Percentiles rank a stretch among this genome's conserved stretches.
Conservation (phyloP, 2,113 vertebrate genomes). For the Heterotilapia buettikoferi region DNA sequence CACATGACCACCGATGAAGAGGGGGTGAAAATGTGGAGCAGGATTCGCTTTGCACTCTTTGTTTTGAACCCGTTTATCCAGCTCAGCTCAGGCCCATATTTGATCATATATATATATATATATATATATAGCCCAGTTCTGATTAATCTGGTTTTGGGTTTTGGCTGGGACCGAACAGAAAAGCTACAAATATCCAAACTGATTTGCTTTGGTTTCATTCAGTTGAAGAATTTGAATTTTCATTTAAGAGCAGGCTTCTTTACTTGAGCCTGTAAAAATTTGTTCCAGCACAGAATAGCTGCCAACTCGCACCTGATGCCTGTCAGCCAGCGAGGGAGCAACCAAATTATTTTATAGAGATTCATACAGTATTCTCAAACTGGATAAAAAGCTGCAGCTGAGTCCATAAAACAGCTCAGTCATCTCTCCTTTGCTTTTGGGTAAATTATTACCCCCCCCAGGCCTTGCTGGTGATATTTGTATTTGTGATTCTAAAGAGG, state of each 20-base stretch:
- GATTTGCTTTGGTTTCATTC: neutral
- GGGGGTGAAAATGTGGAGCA: neutral
- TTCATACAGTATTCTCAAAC: neutral
- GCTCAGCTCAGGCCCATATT: neutral
- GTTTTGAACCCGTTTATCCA: neutral
- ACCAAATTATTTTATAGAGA: neutral
- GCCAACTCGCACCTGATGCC: slow-evolving; percentile 5
- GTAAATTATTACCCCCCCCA: neutral
- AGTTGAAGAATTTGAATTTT: neutral
- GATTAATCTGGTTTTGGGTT: neutral
- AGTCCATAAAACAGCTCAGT: neutral
- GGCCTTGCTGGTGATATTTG: neutral
- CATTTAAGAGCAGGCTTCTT: neutral
- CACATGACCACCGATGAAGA: neutral
- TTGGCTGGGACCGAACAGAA: neutral
- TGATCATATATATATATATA: neutral
- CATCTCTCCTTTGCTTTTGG: neutral
- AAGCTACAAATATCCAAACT: neutral
- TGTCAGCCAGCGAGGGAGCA: neutral
- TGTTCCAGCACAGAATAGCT: neutral
- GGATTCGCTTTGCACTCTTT: neutral
- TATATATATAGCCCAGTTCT: too few species aligned
- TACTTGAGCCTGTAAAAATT: neutral
- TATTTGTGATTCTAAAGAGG: neutral
- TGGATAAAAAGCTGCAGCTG: neutral